Conservation (phyloP, 2,797 vertebrate genomes). For the Phoxinus dragarum region DNA sequence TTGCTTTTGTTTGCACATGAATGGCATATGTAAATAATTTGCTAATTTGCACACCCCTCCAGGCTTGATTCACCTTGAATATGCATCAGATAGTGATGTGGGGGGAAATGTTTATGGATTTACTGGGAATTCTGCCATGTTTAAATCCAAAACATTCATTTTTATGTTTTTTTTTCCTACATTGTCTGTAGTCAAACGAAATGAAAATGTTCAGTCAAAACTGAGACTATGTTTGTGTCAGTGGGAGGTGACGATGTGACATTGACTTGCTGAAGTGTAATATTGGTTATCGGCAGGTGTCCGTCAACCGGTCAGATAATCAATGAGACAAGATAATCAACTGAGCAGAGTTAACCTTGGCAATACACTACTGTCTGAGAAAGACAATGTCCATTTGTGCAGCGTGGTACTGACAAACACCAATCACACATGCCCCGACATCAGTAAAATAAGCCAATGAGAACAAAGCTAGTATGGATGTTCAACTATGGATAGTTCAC, state of each 20-base stretch:
- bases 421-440: background rate
- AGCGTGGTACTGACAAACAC: background rate
- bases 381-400: slow-evolving; percentile 1
- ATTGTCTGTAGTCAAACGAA: background rate
- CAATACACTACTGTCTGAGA: slow-evolving; percentile 12
- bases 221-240: slow-evolving; percentile 9
- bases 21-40: slow-evolving; percentile 53
- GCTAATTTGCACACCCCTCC: slow-evolving; percentile 42
- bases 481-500: background rate
- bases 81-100: slow-evolving; percentile 29
- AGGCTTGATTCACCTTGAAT: slow-evolving; percentile 41
- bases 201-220: slow-evolving; percentile 34
- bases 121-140: slow-evolving; percentile 27
- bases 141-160: background rate
- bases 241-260: slow-evolving; percentile 16
- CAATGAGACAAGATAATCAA: slow-evolving; percentile 41
- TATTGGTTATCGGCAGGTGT: slow-evolving; percentile 45
- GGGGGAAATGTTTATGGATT: slow-evolving; percentile 48
- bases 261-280: slow-evolving; percentile 31
- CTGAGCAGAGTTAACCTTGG: slow-evolving; percentile 37
- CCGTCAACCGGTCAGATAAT: slow-evolving; percentile 36
- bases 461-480: background rate
- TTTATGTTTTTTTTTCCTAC: background rate
- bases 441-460: background rate
- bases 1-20: slow-evolving; percentile 45